These are phyloP conservation scores for Phalacrocorax aristotelis DNA, from an alignment of 2,113 vertebrate species.

Conservation along the genomic window DNA sequence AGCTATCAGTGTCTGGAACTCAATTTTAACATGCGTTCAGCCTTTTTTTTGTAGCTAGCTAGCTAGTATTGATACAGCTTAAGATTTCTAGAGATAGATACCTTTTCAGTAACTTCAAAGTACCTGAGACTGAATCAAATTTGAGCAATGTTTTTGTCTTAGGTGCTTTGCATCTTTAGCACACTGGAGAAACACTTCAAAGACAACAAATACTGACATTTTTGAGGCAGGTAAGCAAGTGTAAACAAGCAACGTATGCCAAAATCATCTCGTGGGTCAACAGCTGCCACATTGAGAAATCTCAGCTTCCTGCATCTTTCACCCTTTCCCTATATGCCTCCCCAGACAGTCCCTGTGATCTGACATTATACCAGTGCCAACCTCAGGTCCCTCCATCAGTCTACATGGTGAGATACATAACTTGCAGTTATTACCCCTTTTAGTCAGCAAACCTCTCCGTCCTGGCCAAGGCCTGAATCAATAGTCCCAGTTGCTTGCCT, in stretches of 20 bases:
- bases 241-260: background rate
- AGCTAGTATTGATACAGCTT: background rate
- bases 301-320: background rate
- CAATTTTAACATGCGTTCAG: background rate
- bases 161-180: background rate
- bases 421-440: background rate
- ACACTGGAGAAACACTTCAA: background rate
- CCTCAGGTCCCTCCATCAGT: background rate
- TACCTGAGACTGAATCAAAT: background rate
- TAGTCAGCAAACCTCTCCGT: background rate
- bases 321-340: background rate
- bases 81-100: background rate
- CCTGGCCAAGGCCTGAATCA: background rate
- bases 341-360: background rate
- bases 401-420: fast-evolving
- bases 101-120: background rate
- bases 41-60: background rate
- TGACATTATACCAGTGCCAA: background rate
- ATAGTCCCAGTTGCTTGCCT: background rate
- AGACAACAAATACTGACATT: background rate
- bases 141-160: background rate
- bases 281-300: background rate
- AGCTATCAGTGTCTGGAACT: background rate
- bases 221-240: background rate
- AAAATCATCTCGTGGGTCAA: background rate